phyloP scores from a whole-genome alignment of 2,888 invertebrate genomes.

The Xylophagus ater region DNA sequence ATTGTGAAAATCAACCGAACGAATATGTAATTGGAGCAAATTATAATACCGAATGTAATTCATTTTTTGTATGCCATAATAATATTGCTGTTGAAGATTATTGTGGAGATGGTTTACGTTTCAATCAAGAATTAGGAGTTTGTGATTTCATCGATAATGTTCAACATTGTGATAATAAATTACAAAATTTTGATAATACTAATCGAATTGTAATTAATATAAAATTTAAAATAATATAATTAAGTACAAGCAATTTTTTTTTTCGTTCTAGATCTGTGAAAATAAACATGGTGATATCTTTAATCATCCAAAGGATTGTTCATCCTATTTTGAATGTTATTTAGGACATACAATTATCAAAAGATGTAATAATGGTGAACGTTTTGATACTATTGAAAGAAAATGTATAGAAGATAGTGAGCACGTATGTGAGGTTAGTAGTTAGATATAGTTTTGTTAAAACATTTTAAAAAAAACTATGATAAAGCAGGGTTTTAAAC shows the following conservation, averaged over 20 bases:
- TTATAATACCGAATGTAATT: not conserved
- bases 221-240: too few relatives aligned
- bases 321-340: constrained; percentile 10
- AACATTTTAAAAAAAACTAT: not conserved
- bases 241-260: not conserved
- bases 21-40: not conserved
- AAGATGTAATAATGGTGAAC: constrained; percentile 8
- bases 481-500: too few relatives aligned
- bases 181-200: too few relatives aligned
- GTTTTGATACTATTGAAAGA: constrained; percentile 4
- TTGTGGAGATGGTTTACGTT: constrained; percentile 7
- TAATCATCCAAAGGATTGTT: constrained; percentile 9
- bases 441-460: not conserved
- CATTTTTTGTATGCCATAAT: constrained; percentile 1
- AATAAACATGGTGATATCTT: constrained; percentile 3
- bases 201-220: too few relatives aligned
- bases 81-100: not conserved
- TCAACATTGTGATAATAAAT: not conserved
- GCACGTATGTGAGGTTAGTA: not conserved
- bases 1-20: not conserved
- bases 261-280: not conserved
- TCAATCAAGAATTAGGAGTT: constrained; percentile 6
- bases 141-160: constrained; percentile 14
- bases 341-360: constrained; percentile 1
- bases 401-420: constrained; percentile 1